Evolutionary conservation across 2,113 vertebrate species (phyloP).

Genomic region (Murina feae): DNA sequence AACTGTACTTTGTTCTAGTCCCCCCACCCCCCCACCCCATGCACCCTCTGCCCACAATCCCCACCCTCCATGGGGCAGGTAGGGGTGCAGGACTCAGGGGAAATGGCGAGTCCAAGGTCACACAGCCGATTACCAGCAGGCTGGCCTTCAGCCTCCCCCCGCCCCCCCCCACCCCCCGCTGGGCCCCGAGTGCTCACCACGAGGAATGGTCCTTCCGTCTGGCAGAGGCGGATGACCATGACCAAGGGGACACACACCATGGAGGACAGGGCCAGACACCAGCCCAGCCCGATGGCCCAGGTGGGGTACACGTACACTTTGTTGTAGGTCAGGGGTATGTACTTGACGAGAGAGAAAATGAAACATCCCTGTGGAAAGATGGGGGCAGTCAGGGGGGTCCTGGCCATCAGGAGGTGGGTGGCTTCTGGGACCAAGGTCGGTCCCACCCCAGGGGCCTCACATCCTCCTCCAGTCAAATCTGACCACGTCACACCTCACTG

Average conservation of each 20-base stretch:
- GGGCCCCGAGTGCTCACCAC: slow-evolving; percentile 84
- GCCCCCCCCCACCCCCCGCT: rapidly evolving
- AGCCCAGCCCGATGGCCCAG: slow-evolving; percentile 96
- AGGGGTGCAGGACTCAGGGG: neutral
- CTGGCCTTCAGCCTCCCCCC: rapidly evolving
- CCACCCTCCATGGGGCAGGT: neutral
- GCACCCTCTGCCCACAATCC: neutral
- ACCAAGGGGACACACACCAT: slow-evolving; percentile 98
- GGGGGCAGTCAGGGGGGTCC: neutral
- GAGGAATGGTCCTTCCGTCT: slow-evolving; percentile 92
- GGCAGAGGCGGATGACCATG: slow-evolving; percentile 92
- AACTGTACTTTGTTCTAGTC: neutral
- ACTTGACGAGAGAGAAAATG: slow-evolving; percentile 96
- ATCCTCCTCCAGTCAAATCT: neutral
- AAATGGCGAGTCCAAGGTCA: neutral
- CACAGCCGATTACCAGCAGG: neutral
- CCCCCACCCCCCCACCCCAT: rapidly evolving
- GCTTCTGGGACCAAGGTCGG: neutral
- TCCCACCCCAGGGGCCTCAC: neutral
- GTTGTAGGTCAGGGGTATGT: slow-evolving; percentile 97
- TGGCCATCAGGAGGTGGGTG: rapidly evolving
- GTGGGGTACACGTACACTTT: slow-evolving; percentile 94
- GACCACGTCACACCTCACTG: rapidly evolving
- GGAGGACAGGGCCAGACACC: slow-evolving; percentile 93
- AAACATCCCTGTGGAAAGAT: slow-evolving; percentile 89